Evolutionary conservation across 1,140 invertebrate genomes (phyloP), one percentile per base, ranked within the genome.

Genomic region (Megalopta genalis): DNA sequence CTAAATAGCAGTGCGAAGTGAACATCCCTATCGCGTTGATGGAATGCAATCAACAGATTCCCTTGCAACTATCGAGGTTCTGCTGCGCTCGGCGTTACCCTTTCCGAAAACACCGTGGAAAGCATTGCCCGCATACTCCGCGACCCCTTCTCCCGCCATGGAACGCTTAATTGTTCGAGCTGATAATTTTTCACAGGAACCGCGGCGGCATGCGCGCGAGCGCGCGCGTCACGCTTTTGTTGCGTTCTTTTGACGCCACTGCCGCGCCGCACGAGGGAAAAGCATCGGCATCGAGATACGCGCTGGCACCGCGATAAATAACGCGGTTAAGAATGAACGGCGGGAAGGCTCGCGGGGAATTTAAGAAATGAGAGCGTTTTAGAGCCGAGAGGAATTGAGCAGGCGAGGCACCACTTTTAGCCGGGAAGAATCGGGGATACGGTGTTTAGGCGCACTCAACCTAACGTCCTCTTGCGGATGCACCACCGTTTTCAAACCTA

Each of bases 361-460:
- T 72, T 63, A 72, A 72, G 70, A 63, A 63, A 63, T 39, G 59
- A 63, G 42, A 32, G 21, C 57, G 59, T 72, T 27, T 72, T 72
- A 60, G 32, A 14, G 10, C 62, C 25, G 39, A 63, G 54, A 54
- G 49, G 21, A 54, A 54, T 54, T 21, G 49, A 54, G 49, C 49
- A 9, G 42, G 42, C 42, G 14, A 6, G 49, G 49, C 21, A 16
- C 49, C 49, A 54, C 49, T 54, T 54, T 54, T 21, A 54, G 49
- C 49, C 49, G 49, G 49, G 49, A 52, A 52, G 21, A 57, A 57
- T 57, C n/a, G 54, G 54, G 7, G 21, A 18, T 57, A 8, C 54
- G 49, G 49, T 18, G 49, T 18, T 21, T 54, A 21, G n/a, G 23
- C 57, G 23, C 57, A 23, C 9, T 60, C 23, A 60, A 60, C 69